A percentile compares a stretch with the other conserved stretches of the same genome.
Evolutionary conservation across 2,113 vertebrate genomes (phyloP).

Genomic region (Pomatorhinus ruficollis): DNA sequence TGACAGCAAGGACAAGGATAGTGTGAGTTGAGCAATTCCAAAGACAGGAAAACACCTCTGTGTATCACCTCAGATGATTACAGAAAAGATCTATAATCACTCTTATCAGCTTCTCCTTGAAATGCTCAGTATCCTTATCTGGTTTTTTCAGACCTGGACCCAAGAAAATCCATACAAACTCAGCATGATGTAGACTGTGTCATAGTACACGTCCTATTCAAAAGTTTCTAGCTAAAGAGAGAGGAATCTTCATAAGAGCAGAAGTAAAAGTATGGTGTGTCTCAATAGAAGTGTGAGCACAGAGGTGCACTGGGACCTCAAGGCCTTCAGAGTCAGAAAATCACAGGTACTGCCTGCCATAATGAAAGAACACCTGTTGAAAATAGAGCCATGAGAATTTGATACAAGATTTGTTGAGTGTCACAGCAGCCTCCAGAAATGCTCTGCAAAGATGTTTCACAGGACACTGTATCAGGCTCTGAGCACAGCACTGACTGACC

Average conservation of each 20-base stretch:
- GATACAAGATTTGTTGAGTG: background rate
- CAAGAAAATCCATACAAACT: background rate
- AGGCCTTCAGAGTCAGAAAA: background rate
- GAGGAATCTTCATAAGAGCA: background rate
- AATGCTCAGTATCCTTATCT: background rate
- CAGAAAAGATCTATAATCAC: background rate
- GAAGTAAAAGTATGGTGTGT: background rate
- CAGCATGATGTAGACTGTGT: accelerated
- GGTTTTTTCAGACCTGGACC: background rate
- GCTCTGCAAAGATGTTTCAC: background rate
- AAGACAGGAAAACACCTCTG: background rate
- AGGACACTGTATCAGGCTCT: background rate
- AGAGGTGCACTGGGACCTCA: background rate
- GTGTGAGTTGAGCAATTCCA: background rate
- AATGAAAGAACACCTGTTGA: background rate
- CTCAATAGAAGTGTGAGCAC: background rate
- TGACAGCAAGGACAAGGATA: background rate
- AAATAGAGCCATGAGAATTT: background rate
- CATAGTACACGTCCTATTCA: background rate
- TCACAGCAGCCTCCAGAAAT: background rate
- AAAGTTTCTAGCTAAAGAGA: background rate
- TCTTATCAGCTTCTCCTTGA: background rate
- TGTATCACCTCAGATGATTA: background rate
- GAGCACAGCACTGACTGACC: background rate
- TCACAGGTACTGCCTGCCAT: background rate